phyloP scores from a whole-genome alignment of 2,888 invertebrate species.

The Trichogramma evanescens region DNA sequence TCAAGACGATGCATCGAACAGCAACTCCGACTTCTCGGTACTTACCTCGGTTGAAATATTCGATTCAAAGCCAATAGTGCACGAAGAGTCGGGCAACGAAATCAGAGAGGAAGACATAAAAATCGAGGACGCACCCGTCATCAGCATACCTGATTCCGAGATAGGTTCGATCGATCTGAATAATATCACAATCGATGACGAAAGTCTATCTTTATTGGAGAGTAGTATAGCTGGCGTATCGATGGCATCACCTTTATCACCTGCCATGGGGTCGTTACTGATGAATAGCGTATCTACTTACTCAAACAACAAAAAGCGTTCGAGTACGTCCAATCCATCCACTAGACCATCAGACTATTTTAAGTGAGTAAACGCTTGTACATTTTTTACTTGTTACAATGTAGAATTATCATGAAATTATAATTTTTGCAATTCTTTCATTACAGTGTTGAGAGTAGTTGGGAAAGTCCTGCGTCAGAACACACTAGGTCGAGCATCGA shows the following conservation, averaged over 20 bases:
- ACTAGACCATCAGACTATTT: slow-evolving; percentile 32
- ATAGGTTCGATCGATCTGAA: slow-evolving; percentile 31
- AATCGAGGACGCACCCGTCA: slow-evolving; percentile 22
- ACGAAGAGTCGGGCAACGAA: slow-evolving; percentile 26
- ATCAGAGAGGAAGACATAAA: slow-evolving; percentile 25
- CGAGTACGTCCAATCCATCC: neutral
- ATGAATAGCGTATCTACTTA: slow-evolving; percentile 44
- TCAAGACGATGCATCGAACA: slow-evolving; percentile 41
- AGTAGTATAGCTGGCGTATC: slow-evolving; percentile 37
- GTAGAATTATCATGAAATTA: no score
- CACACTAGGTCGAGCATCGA: slow-evolving; percentile 37
- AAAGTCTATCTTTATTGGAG: slow-evolving; percentile 37
- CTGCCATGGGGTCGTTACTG: slow-evolving; percentile 39
- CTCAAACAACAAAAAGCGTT: slow-evolving; percentile 41
- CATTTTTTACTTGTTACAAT: no score
- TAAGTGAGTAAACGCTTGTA: slow-evolving; percentile 27
- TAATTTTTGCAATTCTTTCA: no score
- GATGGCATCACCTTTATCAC: slow-evolving; percentile 40
- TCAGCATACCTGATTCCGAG: slow-evolving; percentile 25
- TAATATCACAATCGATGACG: slow-evolving; percentile 31
- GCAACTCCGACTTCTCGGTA: slow-evolving; percentile 36
- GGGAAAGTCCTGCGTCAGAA: slow-evolving; percentile 43
- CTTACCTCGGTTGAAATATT: no score
- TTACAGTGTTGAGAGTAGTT: slow-evolving; percentile 21
- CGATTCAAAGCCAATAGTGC: slow-evolving; percentile 8